Evolutionary conservation across 2,113 vertebrate genomes (phyloP), one percentile per base, ranked within the genome.

Genomic region (Felis chaus): DNA sequence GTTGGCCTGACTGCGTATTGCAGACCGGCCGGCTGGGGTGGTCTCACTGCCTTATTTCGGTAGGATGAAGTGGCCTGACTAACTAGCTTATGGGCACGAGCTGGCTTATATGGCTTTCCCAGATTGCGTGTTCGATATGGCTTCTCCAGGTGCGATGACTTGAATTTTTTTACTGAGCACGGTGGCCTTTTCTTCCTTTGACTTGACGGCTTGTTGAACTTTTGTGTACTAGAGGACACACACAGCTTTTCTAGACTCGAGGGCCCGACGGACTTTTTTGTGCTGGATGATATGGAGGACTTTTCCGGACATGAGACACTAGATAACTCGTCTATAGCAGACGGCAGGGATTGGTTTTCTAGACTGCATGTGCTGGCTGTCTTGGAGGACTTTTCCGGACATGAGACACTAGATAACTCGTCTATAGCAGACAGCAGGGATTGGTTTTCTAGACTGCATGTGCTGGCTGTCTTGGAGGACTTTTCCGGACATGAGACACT

Each of bases 311-410:
- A 33, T 13, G 16, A 33, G n/a, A 50, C 5, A 4, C 1, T 18
- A 74, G 33, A 73, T 82, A 27, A 27, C 4, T 73, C 78, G 1
- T 92, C 33, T 82, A 0, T 7, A 36, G 7, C 14, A 4, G n/a
- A 19, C 19, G 95, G n/a, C n/a, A 89, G 1, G 19, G 53, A 7
- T 50, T 86, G 78, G 48, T 33, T 94, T 85, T 94, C 95, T 45
- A 57, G 33, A 86, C 1, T 23, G 9, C 31, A 41, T 5, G 15
- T n/a, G 61, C 36, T 11, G 15, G 7, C 1, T 63, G 18, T 74
- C 31, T 93, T 88, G 31, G 25, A 81, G 36, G 36, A 36, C 36
- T 36, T 36, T 36, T 36, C 36, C 36, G 36, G 36, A 36, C 36
- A 36, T 36, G 36, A 36, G 36, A 36, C 36, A 36, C 36, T 36